Conservation (phyloP, 2,113 vertebrate species). For the Salvelinus sp. region DNA sequence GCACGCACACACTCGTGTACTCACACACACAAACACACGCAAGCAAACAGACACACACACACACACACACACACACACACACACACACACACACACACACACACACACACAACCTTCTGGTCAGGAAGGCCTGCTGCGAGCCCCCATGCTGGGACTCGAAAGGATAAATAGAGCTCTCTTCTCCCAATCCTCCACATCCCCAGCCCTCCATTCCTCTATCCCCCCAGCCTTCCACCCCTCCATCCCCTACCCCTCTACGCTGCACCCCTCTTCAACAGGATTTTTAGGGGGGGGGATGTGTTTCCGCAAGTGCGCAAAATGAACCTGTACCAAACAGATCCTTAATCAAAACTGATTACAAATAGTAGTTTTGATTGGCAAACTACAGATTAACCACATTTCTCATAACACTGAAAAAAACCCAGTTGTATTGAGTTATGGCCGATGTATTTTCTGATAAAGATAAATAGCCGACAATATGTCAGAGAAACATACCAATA, state of each 20-base stretch:
- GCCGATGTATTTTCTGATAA: too few relatives aligned
- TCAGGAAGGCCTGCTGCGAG: not conserved
- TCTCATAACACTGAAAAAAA: too few relatives aligned
- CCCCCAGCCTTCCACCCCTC: too few relatives aligned
- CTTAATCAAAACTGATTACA: too few relatives aligned
- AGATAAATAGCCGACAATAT: not conserved
- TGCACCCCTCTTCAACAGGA: not conserved
- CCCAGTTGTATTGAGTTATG: too few relatives aligned
- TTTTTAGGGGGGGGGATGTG: not conserved
- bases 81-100: not conserved
- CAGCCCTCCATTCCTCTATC: not conserved
- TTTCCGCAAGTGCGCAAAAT: not conserved
- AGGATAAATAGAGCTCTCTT: conserved; percentile 23
- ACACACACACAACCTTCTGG: conserved; percentile 5
- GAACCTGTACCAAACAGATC: not conserved
- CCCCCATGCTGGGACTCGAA: conserved; percentile 16
- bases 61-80: conserved; percentile 2
- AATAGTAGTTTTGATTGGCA: too few relatives aligned
- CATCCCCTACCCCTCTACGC: conserved; percentile 1
- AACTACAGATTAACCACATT: too few relatives aligned
- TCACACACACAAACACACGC: not conserved
- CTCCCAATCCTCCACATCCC: not conserved
- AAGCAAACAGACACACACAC: not conserved
- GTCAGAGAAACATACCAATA: conserved; percentile 18
- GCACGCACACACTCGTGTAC: too few relatives aligned